Evolutionary conservation across 2,797 vertebrate genomes (phyloP).

Genomic region (Bovichtus diacanthus): DNA sequence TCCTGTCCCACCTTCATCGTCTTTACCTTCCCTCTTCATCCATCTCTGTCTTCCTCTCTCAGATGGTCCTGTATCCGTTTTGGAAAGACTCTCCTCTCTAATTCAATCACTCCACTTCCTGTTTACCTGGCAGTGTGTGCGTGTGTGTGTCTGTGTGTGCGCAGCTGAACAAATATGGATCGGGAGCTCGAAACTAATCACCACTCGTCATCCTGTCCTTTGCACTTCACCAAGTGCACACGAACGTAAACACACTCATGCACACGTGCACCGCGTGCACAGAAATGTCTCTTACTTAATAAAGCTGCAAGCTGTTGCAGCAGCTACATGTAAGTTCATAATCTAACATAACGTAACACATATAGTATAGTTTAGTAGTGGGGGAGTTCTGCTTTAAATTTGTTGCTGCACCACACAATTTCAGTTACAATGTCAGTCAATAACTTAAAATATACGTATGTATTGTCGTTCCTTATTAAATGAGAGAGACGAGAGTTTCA

Average conservation of each 20-base stretch:
- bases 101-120: constrained; percentile 73
- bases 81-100: constrained; percentile 50
- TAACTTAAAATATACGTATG: too few relatives aligned
- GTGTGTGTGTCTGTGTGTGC: constrained; percentile 30
- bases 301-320: neutral
- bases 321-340: neutral
- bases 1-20: constrained; percentile 43
- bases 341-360: too few relatives aligned
- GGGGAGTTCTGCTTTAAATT: neutral
- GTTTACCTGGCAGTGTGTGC: constrained; percentile 62
- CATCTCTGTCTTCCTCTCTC: constrained; percentile 35
- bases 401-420: neutral
- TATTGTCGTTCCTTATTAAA: too few relatives aligned
- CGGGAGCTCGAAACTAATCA: constrained; percentile 52
- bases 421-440: neutral
- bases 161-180: constrained; percentile 73
- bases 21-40: constrained; percentile 18
- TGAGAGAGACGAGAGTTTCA: too few relatives aligned
- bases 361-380: neutral
- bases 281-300: neutral
- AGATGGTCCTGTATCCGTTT: constrained; percentile 34
- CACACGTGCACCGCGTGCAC: neutral
- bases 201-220: constrained; percentile 51
- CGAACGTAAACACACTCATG: constrained; percentile 8
- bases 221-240: constrained; percentile 38